Evolutionary conservation across 2,888 invertebrate species (phyloP), one percentile per base, ranked within the genome.

Genomic region (Scaptomyza polygonia): DNA sequence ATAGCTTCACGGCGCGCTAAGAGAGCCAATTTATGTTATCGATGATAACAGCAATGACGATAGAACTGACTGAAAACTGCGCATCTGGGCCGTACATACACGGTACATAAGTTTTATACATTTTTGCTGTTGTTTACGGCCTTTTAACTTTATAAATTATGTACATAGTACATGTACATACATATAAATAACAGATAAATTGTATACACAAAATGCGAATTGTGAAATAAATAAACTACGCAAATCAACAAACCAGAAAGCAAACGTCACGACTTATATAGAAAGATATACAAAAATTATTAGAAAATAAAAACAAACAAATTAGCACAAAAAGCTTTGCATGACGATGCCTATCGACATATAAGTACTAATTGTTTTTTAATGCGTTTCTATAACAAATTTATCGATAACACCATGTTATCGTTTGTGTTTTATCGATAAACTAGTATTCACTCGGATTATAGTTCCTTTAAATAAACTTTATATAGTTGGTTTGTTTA

Each of bases 91-190:
- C 64, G 21, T 34, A 40, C 45, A 29, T 45, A 48, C 62, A 21
- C 4, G 4, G 21, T 21, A 63, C 39, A 49, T 14, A 8, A 8
- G 29, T 29, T 9, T 29, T 25, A 25, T 57, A 81, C 51, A 63
- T 42, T 55, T 62, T 30, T 16, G 48, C 48, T 54, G 54, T 34
- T 27, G 40, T 42, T 53, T 14, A 39, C 39, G 53, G 36, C 56
- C 44, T 74, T 59, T 52, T 57, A 56, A 73, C 54, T 82, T 61
- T 64, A 67, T 73, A 65, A 70, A 63, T 63, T 72, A 79, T 79
- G 54, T 79, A 86, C 75, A n/a, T n/a, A n/a, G n/a, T n/a, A n/a
- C n/a, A n/a, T n/a, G n/a, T n/a, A n/a, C n/a, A n/a, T n/a, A n/a
- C n/a, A 11, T 32, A 64, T 36, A 43, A 53, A 57, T 48, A 82